Base-by-base conservation (phyloP, 2,888 invertebrate genomes). In the Pycnomerus fuliginosus region DNA sequence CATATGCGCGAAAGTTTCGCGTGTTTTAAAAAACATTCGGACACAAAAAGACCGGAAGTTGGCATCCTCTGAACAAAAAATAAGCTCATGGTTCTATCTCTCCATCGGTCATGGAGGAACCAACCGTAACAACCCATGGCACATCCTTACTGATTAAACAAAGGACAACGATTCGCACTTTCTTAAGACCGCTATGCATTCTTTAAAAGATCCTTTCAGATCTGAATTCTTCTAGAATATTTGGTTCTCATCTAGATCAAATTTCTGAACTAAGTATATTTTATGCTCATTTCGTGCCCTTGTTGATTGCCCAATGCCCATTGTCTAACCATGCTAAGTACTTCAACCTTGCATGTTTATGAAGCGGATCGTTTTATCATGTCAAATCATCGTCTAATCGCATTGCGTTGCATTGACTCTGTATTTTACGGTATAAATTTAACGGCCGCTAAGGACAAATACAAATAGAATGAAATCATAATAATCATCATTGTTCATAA, bases 21-120 rank as follows among this genome's bases (percentile, higher is more conserved):
- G 35, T 48, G 33, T 31, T 13, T 15, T 39, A 20, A 30, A 44
- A 44, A 34, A 31, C 24, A 30, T 34, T 34, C 10, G 34, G 34
- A 44, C 44, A 50, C 52, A 53, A 55, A 54, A 43, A 47, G 47
- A 51, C 60, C 60, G 65, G 64, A 66, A 61, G 53, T 51, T 44
- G 38, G 55, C 62, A 62, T 64, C 64, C 64, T 63, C 63, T 49
- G 40, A 53, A 40, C 46, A 25, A 12, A 10, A 51, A 62, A 60
- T 54, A 56, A 55, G 53, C 56, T 60, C 42, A 34, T 38, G 37
- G 54, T 46, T 61, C 56, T 62, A 62, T 64, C 63, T 65, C 48
- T 48, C 55, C 61, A 64, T 65, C 64, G 61, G 57, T 62, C 58
- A 63, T 53, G 55, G 56, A 46, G 55, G 54, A 60, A 37, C 58